Percentiles rank a stretch among this genome's conserved stretches.
Conservation (phyloP, 2,113 vertebrate genomes). For the Herpailurus yagouaroundi region DNA sequence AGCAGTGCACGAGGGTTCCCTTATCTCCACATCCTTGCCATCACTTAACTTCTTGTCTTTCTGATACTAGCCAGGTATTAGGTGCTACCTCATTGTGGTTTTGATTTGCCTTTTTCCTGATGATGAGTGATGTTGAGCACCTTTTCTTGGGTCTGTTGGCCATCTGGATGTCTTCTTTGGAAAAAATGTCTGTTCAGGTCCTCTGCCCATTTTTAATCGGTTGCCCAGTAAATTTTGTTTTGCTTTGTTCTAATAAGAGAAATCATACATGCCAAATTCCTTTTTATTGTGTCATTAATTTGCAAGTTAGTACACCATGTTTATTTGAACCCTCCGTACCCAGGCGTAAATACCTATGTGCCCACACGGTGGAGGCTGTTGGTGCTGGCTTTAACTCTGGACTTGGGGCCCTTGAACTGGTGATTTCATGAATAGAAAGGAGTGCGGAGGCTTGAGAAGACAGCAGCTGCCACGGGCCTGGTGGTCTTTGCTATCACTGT, state of each 20-base stretch:
- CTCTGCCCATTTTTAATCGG: neutral
- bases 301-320: neutral
- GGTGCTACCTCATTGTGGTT: neutral
- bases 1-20: neutral
- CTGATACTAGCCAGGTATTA: neutral
- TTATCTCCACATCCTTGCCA: neutral
- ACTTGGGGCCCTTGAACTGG: too few relatives aligned
- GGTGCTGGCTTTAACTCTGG: neutral
- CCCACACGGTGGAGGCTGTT: neutral
- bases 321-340: neutral
- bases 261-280: neutral
- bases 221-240: neutral
- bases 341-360: neutral
- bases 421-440: neutral
- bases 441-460: neutral
- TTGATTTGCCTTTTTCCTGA: neutral
- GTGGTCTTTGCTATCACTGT: neutral
- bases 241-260: neutral
- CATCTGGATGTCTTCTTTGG: neutral
- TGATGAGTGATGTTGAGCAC: neutral
- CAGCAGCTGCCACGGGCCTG: rapidly evolving
- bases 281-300: neutral
- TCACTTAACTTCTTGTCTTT: neutral
- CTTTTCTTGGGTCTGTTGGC: neutral
- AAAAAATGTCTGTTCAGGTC: neutral